Conservation (phyloP, 1,140 invertebrate genomes). For the Linepithema humile region DNA sequence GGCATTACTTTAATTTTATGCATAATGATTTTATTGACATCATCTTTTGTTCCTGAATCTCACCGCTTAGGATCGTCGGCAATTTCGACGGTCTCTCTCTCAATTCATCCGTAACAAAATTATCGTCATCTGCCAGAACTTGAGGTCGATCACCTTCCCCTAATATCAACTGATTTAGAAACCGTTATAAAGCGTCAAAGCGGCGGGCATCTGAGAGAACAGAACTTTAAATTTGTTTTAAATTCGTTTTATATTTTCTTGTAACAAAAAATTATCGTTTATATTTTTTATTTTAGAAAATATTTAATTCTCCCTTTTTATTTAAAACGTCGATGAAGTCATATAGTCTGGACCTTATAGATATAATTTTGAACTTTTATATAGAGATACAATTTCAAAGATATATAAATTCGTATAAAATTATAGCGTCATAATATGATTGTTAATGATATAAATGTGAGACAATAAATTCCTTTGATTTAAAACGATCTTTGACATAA, state of each 20-base stretch:
- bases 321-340: neutral
- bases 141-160: constrained; percentile 10
- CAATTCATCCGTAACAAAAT: constrained; percentile 3
- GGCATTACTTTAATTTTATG: neutral
- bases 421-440: neutral
- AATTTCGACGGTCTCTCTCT: neutral
- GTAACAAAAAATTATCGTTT: neutral
- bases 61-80: neutral
- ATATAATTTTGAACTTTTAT: neutral
- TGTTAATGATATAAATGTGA: neutral
- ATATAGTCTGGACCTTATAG: no score
- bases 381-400: neutral
- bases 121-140: neutral
- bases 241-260: neutral
- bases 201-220: neutral
- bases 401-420: neutral
- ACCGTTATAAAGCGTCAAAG: neutral
- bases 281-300: neutral
- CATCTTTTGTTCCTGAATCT: neutral
- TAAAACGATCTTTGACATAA: neutral
- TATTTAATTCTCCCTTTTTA: neutral
- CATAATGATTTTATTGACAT: neutral
- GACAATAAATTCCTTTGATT: neutral
- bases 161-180: constrained; percentile 8
- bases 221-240: neutral